Base-by-base conservation (phyloP, 2,888 invertebrate species). In the Standfussiana lucernea region DNA sequence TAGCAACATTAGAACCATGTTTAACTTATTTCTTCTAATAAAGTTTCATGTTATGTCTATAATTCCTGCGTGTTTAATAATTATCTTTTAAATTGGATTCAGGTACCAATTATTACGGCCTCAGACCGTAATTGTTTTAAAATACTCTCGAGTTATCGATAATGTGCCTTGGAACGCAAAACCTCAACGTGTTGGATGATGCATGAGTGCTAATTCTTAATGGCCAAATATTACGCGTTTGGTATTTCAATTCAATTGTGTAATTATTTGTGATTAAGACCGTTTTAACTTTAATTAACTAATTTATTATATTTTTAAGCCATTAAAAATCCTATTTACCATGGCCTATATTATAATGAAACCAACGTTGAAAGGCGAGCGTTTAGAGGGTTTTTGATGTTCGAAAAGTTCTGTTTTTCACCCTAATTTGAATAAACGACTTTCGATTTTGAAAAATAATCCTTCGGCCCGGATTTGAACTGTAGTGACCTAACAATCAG, bases 121-220 rank as follows among this genome's bases (percentile, higher is more conserved):
- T 28, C 21, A 18, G 50, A 65, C 61, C 13, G 18, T 74, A 74
- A 72, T 74, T 84, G 37, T 81, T 83, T 66, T 64, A 61, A 72
- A 78, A 50, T 1, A 28, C n/a, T 32, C 47, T 28, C n/a, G 53
- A 35, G 15, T 74, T 79, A 67, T 45, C 40, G 62, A 62, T 59
- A 72, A 69, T 59, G 42, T 56, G 24, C 21, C 47, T 88, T 62
- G 87, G 64, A 72, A 83, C 88, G 67, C 88, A 79, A 88, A 86
- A 88, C 88, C 87, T 88, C 85, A 66, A 82, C 83, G 8, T 68
- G n/a, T 56, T 66, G 35, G 8, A 74, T 53, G 45, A 73, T 68
- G 50, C 24, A 13, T 8, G 59, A 73, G 28, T 35, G 45, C 32
- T 35, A 32, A 50, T 70, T 82, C 11, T 40, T 35, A 35, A 45